Evolutionary conservation across 23 tunicate species (phyloP), one percentile per base, ranked within the genome.

Genomic region (Ascidia mentula): DNA sequence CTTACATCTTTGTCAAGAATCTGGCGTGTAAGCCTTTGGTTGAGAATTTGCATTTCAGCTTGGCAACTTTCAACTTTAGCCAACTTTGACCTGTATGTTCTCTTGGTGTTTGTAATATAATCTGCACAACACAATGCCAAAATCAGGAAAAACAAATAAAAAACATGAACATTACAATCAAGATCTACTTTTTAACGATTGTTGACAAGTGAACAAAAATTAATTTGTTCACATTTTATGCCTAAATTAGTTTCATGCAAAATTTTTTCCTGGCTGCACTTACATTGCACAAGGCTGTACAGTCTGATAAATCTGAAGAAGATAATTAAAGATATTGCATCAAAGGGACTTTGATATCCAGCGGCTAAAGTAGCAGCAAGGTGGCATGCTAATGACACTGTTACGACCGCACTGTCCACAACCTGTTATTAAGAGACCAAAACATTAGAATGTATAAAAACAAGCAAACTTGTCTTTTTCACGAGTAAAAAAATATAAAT

Each of bases 1-100:
- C 92, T 77, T 40, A 89, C 94, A 79, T 89, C 88, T 59, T 89
- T 89, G 31, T 89, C 94, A 0, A 65, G 31, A 28, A 83, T 59
- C 34, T 79, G 85, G 24, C 88, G 77, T 0, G 38, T 39, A 40
- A 82, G 71, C 39, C 72, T 59, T 69, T 85, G 89, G 46, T 77
- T 85, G 34, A 38, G 61, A 34, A 85, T 28, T 71, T 77, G 82
- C 53, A 45, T 20, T 34, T 77, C 74, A 33, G 78, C 81, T 20
- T 59, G 26, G 72, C 45, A 61, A 36, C 89, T 77, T 39, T 85
- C 78, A 53, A 78, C 75, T 45, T 85, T 70, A 6, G 30, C 71
- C 65, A 85, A 45, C 38, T 78, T 77, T 39, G 69, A 74, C 69
- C 60, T 40, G 53, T 37, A 32, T 8, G 3, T 38, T 1, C 42